Evolutionary conservation across 2,888 invertebrate genomes (phyloP).

Genomic region (Eupithecia dodoneata): DNA sequence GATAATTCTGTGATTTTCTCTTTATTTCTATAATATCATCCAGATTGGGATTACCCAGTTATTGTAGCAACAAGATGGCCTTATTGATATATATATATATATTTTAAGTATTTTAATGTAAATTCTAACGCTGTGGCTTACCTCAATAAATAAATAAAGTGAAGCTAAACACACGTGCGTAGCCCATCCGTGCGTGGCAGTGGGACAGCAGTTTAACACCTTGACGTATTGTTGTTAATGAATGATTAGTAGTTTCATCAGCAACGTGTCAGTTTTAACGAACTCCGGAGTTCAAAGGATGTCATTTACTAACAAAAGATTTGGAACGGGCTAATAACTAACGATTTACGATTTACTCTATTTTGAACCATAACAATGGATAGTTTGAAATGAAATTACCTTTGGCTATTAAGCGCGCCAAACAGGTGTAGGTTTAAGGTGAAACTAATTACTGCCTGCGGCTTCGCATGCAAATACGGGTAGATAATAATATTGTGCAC

Average conservation of each 20-base stretch:
- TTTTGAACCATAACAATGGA: background rate
- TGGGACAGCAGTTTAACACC: background rate
- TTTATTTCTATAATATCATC: no score
- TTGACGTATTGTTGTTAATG: background rate
- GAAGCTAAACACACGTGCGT: no score
- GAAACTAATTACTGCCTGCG: background rate
- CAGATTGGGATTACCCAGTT: no score
- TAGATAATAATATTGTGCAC: background rate
- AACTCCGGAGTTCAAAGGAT: background rate
- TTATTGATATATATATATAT: no score
- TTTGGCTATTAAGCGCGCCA: background rate
- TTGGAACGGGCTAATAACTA: background rate
- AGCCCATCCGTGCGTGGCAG: no score
- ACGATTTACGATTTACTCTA: background rate
- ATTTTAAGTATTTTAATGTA: no score
- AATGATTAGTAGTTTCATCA: background rate
- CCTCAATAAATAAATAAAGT: no score
- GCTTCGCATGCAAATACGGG: background rate
- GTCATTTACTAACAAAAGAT: conserved; percentile 1
- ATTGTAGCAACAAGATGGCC: no score
- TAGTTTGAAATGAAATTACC: conserved; percentile 2
- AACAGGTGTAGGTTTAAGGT: conserved; percentile 2
- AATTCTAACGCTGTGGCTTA: no score
- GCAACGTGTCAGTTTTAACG: conserved; percentile 4
- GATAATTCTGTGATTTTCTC: no score